Evolutionary conservation across 2,888 invertebrate genomes (phyloP).

Genomic region (Caradrina clavipalpis): DNA sequence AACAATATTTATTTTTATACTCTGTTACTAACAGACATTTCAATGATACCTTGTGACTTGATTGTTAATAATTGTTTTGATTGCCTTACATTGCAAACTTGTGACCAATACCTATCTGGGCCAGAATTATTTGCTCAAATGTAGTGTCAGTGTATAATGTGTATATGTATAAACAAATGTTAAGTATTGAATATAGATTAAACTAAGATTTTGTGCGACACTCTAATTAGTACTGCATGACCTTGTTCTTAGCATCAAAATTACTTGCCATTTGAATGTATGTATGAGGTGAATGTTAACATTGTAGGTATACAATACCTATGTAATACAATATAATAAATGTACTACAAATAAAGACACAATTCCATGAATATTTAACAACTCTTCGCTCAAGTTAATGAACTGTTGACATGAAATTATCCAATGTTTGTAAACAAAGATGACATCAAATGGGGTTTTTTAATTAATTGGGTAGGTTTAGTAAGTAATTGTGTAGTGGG

Average conservation of each 20-base stretch:
- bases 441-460: not conserved
- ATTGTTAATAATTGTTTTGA: constrained; percentile 17
- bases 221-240: constrained; percentile 1
- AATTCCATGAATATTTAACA: constrained; percentile 26
- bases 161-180: not conserved
- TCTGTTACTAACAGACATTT: not conserved
- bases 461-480: not conserved
- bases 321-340: not conserved
- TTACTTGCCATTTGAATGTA: not conserved
- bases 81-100: constrained; percentile 15
- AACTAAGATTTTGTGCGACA: not conserved
- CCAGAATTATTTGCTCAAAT: constrained; percentile 13
- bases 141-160: not conserved
- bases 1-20: too few relatives aligned
- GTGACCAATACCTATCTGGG: constrained; percentile 8
- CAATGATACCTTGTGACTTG: constrained; percentile 1
- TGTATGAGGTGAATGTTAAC: constrained; percentile 10
- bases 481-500: not conserved
- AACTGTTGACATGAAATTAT: constrained; percentile 20
- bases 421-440: constrained; percentile 16
- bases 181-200: not conserved
- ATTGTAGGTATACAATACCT: constrained; percentile 1
- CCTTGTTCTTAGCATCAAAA: constrained; percentile 16
- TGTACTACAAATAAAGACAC: not conserved
- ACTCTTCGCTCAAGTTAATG: constrained; percentile 6